Base-by-base conservation (phyloP, 2,797 vertebrate species). In the Enteromius radiatus region DNA sequence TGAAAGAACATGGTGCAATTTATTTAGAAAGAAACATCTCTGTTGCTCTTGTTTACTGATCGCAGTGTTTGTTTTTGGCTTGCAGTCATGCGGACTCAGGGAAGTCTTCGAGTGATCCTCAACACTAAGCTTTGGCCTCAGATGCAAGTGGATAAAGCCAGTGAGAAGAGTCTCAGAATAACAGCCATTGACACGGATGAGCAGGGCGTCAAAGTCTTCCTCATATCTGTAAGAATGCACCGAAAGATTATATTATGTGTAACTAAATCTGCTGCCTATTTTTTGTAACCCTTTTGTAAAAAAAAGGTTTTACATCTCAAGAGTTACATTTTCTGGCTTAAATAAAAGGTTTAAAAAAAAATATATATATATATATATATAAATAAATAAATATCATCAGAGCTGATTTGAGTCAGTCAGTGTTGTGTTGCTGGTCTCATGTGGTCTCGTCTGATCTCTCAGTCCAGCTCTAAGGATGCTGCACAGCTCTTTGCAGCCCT, bases 81-180 rank as follows among this genome's bases (percentile, higher is more conserved):
- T 91, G 80, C 89, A 96, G 96, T 96, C 86, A 97, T 97, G 96
- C 92, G 96, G 84, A 97, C 96, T 79, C 96, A 97, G 83, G 96
- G 96, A 82, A 97, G 96, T 81, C 89, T 97, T 86, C 92, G 96
- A 76, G 90, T 97, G 76, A 97, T 97, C 89, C 91, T 97, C 68
- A 97, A 97, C 89, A 97, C 96, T 83, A 97, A 97, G 88, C 93
- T 97, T 15, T 97, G 96, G 96, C 92, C 96, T 1, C 96, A 96
- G 90, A 97, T 96, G 96, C 96, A 97, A 89, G 95, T 96, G 0
- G 96, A 97, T 84, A 97, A 96, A 90, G 95, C 95, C 89, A 96
- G 96, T 1, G 96, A 97, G 88, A 96, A 96, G 87, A 96, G 95
- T 75, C 92, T 96, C 79, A 93, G 96, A 10, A 94, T 97, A 91